A percentile compares a stretch with the other conserved stretches of the same genome.
phyloP scores from a whole-genome alignment of 2,888 invertebrate genomes.

The Panopea generosa region DNA sequence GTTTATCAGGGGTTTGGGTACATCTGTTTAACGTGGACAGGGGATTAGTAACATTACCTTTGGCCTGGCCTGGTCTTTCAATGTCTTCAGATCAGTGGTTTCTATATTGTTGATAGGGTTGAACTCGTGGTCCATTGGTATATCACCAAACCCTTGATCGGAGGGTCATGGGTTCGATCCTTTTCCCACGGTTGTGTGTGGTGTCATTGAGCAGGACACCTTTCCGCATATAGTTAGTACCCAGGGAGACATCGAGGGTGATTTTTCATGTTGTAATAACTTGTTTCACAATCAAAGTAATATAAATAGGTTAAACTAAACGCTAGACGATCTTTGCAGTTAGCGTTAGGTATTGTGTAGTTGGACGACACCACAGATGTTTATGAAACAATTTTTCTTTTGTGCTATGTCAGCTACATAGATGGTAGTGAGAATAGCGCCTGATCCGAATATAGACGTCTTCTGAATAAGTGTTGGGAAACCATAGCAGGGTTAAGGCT shows the following conservation, averaged over 20 bases:
- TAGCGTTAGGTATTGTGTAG: slow-evolving; percentile 69
- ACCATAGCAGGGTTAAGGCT: slow-evolving; percentile 28
- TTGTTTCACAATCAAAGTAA: no score
- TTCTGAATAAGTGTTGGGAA: slow-evolving; percentile 60
- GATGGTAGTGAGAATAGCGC: slow-evolving; percentile 60
- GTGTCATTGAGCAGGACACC: no score
- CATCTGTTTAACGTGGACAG: slow-evolving; percentile 27
- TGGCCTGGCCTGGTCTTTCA: slow-evolving; percentile 71
- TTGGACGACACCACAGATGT: slow-evolving; percentile 78
- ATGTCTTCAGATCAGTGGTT: slow-evolving; percentile 74
- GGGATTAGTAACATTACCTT: slow-evolving; percentile 74
- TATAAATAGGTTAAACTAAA: no score
- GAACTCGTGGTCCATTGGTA: no score
- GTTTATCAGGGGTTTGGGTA: slow-evolving; percentile 55
- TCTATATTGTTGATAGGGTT: slow-evolving; percentile 78
- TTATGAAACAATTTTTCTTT: slow-evolving; percentile 72
- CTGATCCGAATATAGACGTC: slow-evolving; percentile 61
- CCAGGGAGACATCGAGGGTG: no score
- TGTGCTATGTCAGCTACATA: slow-evolving; percentile 52
- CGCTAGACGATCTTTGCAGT: slow-evolving; percentile 58
- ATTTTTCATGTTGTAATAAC: no score
- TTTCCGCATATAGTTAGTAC: no score
- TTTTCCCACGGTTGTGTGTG: no score
- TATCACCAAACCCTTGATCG: no score
- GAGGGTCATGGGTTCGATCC: no score